Conservation (phyloP, 2,888 invertebrate genomes). For the Cephus spinipes region DNA sequence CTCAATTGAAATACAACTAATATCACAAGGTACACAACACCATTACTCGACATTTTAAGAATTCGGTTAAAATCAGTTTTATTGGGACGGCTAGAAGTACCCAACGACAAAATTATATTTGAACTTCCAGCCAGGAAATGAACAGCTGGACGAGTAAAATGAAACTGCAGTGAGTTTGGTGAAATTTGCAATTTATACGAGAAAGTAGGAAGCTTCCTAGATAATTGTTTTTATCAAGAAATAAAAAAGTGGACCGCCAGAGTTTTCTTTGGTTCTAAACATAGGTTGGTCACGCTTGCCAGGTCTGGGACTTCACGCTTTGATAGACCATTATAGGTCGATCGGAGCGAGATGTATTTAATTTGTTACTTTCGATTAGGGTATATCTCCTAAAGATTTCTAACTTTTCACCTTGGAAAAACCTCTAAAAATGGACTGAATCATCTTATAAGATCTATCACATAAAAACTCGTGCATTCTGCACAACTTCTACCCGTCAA, state of each 20-base stretch:
- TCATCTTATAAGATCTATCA: background rate
- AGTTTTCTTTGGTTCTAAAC: constrained; percentile 20
- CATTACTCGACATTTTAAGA: background rate
- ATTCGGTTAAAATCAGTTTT: background rate
- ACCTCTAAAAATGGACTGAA: background rate
- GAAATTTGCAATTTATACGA: constrained; percentile 35
- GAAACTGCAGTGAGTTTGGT: background rate
- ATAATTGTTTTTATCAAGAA: constrained; percentile 23
- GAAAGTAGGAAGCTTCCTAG: constrained; percentile 30
- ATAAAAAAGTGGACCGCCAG: constrained; percentile 26
- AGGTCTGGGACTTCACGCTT: constrained; percentile 33
- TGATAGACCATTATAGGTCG: constrained; percentile 14
- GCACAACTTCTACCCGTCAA: background rate
- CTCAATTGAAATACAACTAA: constrained; percentile 1
- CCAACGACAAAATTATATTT: background rate
- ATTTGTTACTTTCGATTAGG: constrained; percentile 8
- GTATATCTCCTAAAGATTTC: constrained; percentile 3
- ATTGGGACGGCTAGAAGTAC: background rate
- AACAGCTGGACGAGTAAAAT: background rate
- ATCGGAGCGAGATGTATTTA: constrained; percentile 15
- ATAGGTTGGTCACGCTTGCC: constrained; percentile 36
- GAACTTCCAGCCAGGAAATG: background rate
- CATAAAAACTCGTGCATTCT: background rate
- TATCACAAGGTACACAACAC: constrained; percentile 8
- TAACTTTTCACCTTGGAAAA: background rate